Evolutionary conservation across 2,797 vertebrate species (phyloP).

Genomic region (Cyclura pinguis): DNA sequence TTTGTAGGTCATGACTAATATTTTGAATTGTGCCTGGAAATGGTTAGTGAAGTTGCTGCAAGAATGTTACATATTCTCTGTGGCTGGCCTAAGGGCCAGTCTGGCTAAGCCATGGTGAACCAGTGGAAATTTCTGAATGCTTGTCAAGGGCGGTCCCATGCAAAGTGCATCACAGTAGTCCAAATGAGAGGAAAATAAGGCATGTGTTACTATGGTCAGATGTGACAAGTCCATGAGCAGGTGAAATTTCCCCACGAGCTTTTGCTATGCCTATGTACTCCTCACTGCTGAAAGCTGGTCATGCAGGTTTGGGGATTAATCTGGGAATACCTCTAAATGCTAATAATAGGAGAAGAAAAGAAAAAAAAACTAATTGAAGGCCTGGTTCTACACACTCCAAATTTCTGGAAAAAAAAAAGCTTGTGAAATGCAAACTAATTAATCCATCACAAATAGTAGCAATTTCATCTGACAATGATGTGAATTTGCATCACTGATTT

Average conservation of each 20-base stretch:
- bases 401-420: neutral
- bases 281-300: neutral
- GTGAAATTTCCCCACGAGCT: neutral
- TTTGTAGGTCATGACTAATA: too few species aligned
- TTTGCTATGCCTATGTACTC: neutral
- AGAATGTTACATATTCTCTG: neutral
- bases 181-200: neutral
- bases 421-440: constrained; percentile 60
- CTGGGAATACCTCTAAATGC: neutral
- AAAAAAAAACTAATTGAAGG: neutral
- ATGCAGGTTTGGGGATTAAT: neutral
- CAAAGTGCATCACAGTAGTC: neutral
- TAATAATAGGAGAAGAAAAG: neutral
- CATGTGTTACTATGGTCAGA: neutral
- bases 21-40: too few species aligned
- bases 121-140: neutral
- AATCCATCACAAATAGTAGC: constrained; percentile 76
- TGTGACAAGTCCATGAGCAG: neutral
- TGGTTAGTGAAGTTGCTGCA: too few species aligned
- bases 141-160: neutral
- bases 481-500: constrained; percentile 78
- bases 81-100: too few species aligned
- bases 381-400: constrained; percentile 41
- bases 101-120: neutral
- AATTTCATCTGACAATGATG: constrained; percentile 79